Conservation (phyloP, 2,888 invertebrate species). For the Dysmachus trigonus region DNA sequence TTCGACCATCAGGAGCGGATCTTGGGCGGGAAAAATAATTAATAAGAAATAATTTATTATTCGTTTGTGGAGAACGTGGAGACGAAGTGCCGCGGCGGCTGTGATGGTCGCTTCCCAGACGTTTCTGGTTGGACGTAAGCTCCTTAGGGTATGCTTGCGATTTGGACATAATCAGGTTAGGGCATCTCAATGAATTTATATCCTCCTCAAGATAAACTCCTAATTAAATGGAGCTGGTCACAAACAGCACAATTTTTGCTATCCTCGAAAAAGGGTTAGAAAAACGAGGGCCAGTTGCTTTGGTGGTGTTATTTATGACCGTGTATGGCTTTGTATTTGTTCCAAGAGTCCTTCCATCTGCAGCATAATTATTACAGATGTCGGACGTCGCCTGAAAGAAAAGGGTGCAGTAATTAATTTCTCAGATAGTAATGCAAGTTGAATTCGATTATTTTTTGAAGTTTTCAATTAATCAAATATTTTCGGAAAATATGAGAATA, state of each 20-base stretch:
- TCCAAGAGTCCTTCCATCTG: not conserved
- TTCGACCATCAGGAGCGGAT: not conserved
- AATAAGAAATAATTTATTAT: constrained; percentile 41
- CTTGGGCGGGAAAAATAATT: constrained; percentile 25
- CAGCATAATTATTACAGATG: not conserved
- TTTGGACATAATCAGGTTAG: constrained; percentile 26
- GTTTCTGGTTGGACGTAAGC: not conserved
- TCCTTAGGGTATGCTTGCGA: constrained; percentile 16
- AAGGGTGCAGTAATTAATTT: not conserved
- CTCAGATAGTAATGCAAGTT: not conserved
- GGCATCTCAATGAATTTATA: constrained; percentile 26
- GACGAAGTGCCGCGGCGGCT: no score
- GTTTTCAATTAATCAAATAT: not conserved
- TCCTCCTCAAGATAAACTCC: constrained; percentile 26
- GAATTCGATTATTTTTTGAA: not conserved
- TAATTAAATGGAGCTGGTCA: constrained; percentile 29
- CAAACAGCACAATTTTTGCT: constrained; percentile 5
- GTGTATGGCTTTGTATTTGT: not conserved
- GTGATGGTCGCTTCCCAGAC: not conserved
- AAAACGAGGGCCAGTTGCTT: not conserved
- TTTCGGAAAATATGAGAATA: not conserved
- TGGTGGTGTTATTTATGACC: not conserved
- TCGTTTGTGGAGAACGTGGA: not conserved
- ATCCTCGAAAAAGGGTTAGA: not conserved
- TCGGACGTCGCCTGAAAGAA: not conserved